Conservation (phyloP, 2,888 invertebrate species). For the Cotesia congregata region DNA sequence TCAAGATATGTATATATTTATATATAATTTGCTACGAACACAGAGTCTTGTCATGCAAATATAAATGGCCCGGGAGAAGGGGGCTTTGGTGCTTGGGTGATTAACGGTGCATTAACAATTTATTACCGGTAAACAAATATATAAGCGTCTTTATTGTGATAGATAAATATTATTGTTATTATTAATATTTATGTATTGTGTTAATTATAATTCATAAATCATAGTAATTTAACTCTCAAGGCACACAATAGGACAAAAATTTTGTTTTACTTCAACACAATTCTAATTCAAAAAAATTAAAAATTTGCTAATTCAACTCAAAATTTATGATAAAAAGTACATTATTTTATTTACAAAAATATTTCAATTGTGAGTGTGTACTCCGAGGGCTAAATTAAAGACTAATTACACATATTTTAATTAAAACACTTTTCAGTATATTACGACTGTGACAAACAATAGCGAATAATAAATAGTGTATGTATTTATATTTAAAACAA, state of each 20-base stretch:
- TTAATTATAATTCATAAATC: too few species aligned
- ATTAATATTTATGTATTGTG: too few species aligned
- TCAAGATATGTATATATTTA: conserved; percentile 54
- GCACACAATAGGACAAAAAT: too few species aligned
- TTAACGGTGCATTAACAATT: conserved; percentile 42
- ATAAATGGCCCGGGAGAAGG: conserved; percentile 68
- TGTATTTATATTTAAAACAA: background rate
- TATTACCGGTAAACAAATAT: conserved; percentile 17
- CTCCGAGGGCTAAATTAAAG: too few species aligned
- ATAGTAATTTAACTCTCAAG: too few species aligned
- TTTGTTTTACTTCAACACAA: too few species aligned
- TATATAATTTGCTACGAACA: conserved; percentile 67
- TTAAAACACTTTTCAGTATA: conserved; percentile 9
- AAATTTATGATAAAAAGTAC: too few species aligned
- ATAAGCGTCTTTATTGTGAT: conserved; percentile 4
- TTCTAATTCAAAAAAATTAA: too few species aligned
- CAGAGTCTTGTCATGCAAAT: conserved; percentile 70
- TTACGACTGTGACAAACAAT: conserved; percentile 6
- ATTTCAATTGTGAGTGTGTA: too few species aligned
- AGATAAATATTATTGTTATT: background rate
- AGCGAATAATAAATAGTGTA: background rate
- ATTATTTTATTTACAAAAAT: too few species aligned
- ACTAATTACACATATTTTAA: background rate
- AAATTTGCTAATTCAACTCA: too few species aligned
- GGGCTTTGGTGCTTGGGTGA: conserved; percentile 67